These are phyloP conservation scores for Caenorhabditis sp. DNA, from an alignment of 2,888 invertebrate genomes.

Conservation along the genomic window DNA sequence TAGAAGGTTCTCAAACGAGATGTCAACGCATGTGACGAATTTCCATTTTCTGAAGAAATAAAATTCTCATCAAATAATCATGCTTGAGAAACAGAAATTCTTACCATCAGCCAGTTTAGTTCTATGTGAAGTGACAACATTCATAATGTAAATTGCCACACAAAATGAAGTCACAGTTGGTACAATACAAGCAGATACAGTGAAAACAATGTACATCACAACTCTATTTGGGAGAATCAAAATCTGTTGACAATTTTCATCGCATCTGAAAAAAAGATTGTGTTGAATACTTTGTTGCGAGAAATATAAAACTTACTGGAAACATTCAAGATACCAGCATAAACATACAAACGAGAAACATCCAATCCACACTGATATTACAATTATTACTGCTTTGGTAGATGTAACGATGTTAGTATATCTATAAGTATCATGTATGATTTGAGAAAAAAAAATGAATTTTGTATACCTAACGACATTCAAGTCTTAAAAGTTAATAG, in stretches of 20 bases:
- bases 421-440: constrained; percentile 38
- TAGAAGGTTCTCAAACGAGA: constrained; percentile 68
- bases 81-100: not conserved
- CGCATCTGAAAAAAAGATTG: constrained; percentile 37
- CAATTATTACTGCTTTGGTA: constrained; percentile 54
- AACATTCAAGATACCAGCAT: constrained; percentile 57
- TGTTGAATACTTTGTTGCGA: not conserved
- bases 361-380: constrained; percentile 56
- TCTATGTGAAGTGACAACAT: constrained; percentile 62
- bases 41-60: constrained; percentile 30
- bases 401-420: constrained; percentile 64
- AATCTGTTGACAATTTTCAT: constrained; percentile 39
- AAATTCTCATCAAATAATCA: not conserved
- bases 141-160: constrained; percentile 68
- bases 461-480: too few species aligned
- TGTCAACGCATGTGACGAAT: constrained; percentile 49
- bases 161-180: constrained; percentile 67
- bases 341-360: constrained; percentile 60
- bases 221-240: constrained; percentile 42
- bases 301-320: constrained; percentile 26
- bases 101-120: constrained; percentile 53
- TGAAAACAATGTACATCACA: constrained; percentile 52
- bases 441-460: not conserved
- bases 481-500: too few species aligned
- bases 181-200: constrained; percentile 63